Conservation (phyloP, 2,888 invertebrate genomes). For the Cacoxenus indagator region DNA sequence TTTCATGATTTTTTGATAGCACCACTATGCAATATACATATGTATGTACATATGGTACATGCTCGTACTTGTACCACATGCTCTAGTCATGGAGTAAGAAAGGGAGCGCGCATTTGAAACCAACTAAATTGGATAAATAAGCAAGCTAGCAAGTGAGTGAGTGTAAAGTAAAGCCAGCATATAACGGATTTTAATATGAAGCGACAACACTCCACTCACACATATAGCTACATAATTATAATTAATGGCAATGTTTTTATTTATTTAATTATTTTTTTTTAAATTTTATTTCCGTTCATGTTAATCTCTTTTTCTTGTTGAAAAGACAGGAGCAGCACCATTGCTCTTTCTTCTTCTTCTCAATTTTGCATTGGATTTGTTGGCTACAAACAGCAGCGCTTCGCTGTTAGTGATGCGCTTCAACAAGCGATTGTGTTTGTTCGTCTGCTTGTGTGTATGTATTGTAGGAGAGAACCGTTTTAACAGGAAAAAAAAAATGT, state of each 20-base stretch:
- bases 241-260: constrained; percentile 14
- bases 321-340: too few relatives aligned
- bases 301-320: background rate
- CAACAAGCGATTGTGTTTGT: constrained; percentile 27
- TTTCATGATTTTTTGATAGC: background rate
- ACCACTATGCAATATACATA: too few relatives aligned
- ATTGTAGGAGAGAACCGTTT: background rate
- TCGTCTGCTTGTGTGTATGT: constrained; percentile 24
- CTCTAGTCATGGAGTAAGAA: too few relatives aligned
- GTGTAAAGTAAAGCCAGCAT: too few relatives aligned
- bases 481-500: background rate
- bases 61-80: too few relatives aligned
- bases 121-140: too few relatives aligned
- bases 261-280: constrained; percentile 22
- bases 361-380: background rate
- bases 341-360: background rate
- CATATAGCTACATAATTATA: background rate
- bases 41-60: too few relatives aligned
- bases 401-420: constrained; percentile 18
- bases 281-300: constrained; percentile 9
- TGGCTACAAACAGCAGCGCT: background rate
- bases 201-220: background rate
- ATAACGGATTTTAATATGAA: background rate
- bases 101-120: too few relatives aligned
- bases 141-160: too few relatives aligned